Conservation (phyloP, 2,797 vertebrate genomes). For the Rhadinocentrus ornatus region DNA sequence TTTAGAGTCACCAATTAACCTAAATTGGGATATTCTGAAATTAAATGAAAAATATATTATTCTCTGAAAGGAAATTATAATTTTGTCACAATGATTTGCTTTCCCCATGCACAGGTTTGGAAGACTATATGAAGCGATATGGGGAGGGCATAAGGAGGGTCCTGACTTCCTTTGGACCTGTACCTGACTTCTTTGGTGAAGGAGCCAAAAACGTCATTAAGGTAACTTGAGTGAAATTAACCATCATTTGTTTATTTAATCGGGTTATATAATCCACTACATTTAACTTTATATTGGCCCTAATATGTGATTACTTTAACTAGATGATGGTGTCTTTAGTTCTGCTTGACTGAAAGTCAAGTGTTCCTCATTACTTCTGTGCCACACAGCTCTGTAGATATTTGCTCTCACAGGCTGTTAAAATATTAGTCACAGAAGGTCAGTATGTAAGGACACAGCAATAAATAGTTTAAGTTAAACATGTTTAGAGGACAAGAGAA, state of each 20-base stretch:
- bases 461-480: slow-evolving; percentile 36
- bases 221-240: slow-evolving; percentile 67
- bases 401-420: slow-evolving; percentile 40
- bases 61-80: no score
- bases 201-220: slow-evolving; percentile 81
- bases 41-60: no score
- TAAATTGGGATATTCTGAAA: no score
- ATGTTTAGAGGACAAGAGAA: neutral
- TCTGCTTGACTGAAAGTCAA: slow-evolving; percentile 42
- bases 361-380: slow-evolving; percentile 1
- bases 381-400: neutral
- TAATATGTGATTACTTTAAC: slow-evolving; percentile 10
- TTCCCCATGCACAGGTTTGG: slow-evolving; percentile 82
- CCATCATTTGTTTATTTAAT: neutral
- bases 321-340: slow-evolving; percentile 20
- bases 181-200: slow-evolving; percentile 89
- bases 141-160: slow-evolving; percentile 86
- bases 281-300: neutral
- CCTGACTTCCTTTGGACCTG: slow-evolving; percentile 88
- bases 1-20: no score
- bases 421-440: slow-evolving; percentile 40
- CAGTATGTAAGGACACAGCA: slow-evolving; percentile 23
- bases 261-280: neutral
- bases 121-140: slow-evolving; percentile 91
- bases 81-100: slow-evolving; percentile 3